phyloP scores from a whole-genome alignment of 2,888 invertebrate species.

The Caprella mutica region DNA sequence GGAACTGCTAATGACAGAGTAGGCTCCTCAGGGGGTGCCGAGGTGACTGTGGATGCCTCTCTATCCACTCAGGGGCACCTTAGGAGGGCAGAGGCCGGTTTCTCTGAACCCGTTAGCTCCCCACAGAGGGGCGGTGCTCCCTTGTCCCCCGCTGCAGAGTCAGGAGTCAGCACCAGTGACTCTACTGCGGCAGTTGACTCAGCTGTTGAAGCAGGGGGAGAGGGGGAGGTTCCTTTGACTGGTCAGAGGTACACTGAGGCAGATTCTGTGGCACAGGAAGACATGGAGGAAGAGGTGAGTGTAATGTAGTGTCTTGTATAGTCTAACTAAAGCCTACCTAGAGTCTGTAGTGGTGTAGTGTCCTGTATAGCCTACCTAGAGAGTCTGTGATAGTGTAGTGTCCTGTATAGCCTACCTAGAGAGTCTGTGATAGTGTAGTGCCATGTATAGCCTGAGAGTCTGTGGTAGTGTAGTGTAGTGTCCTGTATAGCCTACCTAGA shows the following conservation, averaged over 20 bases:
- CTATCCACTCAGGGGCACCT: too few species aligned
- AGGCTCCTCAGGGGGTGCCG: not conserved
- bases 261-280: slow-evolving; percentile 22
- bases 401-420: too few species aligned
- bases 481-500: too few species aligned
- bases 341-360: too few species aligned
- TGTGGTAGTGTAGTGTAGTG: too few species aligned
- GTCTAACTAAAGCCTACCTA: too few species aligned
- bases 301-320: slow-evolving; percentile 15
- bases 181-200: slow-evolving; percentile 9
- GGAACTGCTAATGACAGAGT: slow-evolving; percentile 4
- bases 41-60: not conserved
- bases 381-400: too few species aligned
- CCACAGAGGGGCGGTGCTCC: slow-evolving; percentile 7
- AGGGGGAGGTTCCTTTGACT: not conserved
- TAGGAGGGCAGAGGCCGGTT: too few species aligned
- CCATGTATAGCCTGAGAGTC: too few species aligned
- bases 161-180: slow-evolving; percentile 31
- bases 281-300: slow-evolving; percentile 8
- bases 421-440: too few species aligned
- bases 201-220: not conserved
- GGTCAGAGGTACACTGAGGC: slow-evolving; percentile 23
- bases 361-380: too few species aligned
- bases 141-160: slow-evolving; percentile 14
- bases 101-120: slow-evolving; percentile 4